Base-by-base conservation (phyloP, 2,797 vertebrate species). In the Australoheros facetus region DNA sequence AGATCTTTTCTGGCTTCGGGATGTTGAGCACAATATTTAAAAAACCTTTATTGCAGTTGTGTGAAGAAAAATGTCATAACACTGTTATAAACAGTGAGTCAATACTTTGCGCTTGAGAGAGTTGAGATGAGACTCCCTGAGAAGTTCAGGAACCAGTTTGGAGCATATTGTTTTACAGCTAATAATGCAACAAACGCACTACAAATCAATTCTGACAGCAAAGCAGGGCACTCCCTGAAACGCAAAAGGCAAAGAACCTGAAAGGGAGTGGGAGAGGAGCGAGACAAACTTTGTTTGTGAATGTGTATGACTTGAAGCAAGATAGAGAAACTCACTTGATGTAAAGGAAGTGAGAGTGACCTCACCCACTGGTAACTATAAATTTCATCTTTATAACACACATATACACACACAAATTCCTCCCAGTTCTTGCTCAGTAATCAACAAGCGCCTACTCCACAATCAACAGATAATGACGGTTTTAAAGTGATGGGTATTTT, bases 151-250 rank as follows among this genome's bases (percentile, higher is more conserved):
- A 79, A 83, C 76, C 30, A 2, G 79, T 89, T 85, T 74, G 23
- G 23, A 83, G 60, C 54, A 16, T 83, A 86, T 57, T 16, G 30
- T 64, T 60, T 72, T 23, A 19, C 13, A 69, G 71, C 69, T 77
- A 56, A 62, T 77, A 48, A 55, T 55, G 70, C 51, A 56, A 76
- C 5, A 51, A 32, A 39, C 78, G 72, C 2, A 7, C 73, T 57
- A 45, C 82, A 87, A 85, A 90, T 88, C 81, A 84, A 78, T 77
- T 55, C 34, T 85, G 71, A 89, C 79, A 85, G 81, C 0, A 42
- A 69, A 58, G 56, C 71, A 21, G 42, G 71, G 51, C 82, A 81
- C 89, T 87, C 85, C 81, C 73, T 82, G 75, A 42, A 75, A 87
- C 58, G 54, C 80, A 80, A 83, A 71, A 73, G 80, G 51, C 3